Evolutionary conservation across 2,888 invertebrate genomes (phyloP).

Genomic region (Lithophane leautieri): DNA sequence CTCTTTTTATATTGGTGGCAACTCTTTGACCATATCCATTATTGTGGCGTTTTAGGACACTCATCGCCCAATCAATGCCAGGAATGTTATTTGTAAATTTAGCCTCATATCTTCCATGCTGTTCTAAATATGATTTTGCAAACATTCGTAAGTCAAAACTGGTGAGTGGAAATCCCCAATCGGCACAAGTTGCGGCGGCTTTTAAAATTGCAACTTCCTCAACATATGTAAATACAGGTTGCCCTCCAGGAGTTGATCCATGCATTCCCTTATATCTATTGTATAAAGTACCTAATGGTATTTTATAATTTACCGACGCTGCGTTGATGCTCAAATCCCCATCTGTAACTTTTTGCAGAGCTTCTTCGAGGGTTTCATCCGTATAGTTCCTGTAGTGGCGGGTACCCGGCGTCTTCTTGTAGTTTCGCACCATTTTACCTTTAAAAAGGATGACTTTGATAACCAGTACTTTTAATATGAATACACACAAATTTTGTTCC

Average conservation of each 20-base stretch:
- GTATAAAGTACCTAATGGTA: conserved; percentile 22
- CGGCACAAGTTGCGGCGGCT: conserved; percentile 51
- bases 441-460: conserved; percentile 20
- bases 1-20: conserved; percentile 49
- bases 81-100: conserved; percentile 57
- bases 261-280: conserved; percentile 28
- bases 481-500: conserved; percentile 14
- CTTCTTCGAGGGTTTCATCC: conserved; percentile 22
- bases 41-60: conserved; percentile 58
- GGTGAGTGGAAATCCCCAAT: conserved; percentile 58
- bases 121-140: conserved; percentile 53
- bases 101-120: conserved; percentile 30
- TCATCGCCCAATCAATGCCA: conserved; percentile 54
- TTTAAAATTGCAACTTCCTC: conserved; percentile 42
- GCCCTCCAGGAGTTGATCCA: conserved; percentile 36
- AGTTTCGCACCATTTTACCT: conserved; percentile 26
- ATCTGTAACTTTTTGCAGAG: conserved; percentile 15
- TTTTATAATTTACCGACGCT: conserved; percentile 22
- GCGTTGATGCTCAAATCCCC: conserved; percentile 20
- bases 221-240: conserved; percentile 43
- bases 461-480: conserved; percentile 12
- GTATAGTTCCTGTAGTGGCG: conserved; percentile 15
- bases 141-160: conserved; percentile 53
- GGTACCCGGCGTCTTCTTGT: conserved; percentile 19
- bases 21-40: conserved; percentile 39